These are phyloP conservation scores for Caenorhabditis sp. DNA, from an alignment of 2,888 invertebrate species.

Conservation along the genomic window DNA sequence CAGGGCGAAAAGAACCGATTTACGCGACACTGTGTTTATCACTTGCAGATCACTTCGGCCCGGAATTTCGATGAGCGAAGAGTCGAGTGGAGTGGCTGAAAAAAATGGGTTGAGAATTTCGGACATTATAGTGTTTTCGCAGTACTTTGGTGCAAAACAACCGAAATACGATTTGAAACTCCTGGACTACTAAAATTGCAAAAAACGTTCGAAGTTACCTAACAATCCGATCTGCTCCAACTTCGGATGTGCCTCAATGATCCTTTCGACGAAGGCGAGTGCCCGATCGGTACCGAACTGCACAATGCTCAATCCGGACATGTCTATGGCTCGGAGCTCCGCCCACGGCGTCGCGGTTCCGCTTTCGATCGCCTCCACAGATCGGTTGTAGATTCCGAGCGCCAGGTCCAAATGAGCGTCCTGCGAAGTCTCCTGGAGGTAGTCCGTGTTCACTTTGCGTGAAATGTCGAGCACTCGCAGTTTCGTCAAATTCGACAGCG, in stretches of 20 bases:
- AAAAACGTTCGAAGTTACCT: conserved; percentile 32
- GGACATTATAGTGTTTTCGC: too few relatives aligned
- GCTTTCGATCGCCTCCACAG: conserved; percentile 46
- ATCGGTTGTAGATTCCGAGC: conserved; percentile 55
- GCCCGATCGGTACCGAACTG: conserved; percentile 63
- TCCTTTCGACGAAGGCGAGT: conserved; percentile 51
- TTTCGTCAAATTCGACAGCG: conserved; percentile 50
- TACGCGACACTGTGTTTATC: conserved; percentile 60
- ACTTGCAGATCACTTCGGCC: conserved; percentile 41
- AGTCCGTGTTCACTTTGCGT: conserved; percentile 54
- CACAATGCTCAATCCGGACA: conserved; percentile 65
- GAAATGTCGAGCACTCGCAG: conserved; percentile 65
- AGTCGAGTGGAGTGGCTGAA: conserved; percentile 66
- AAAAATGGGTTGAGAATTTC: not conserved
- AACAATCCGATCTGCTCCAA: conserved; percentile 59
- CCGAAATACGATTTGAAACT: too few relatives aligned
- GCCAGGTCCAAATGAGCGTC: conserved; percentile 59
- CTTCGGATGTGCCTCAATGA: conserved; percentile 59
- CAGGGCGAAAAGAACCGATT: conserved; percentile 57
- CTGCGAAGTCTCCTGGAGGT: conserved; percentile 57
- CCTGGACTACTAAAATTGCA: too few relatives aligned
- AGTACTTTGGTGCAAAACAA: too few relatives aligned
- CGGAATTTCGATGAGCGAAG: conserved; percentile 24
- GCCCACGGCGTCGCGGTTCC: conserved; percentile 58
- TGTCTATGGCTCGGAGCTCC: conserved; percentile 61